Conservation (phyloP, 2,797 vertebrate genomes). For the Glossophaga mutica region DNA sequence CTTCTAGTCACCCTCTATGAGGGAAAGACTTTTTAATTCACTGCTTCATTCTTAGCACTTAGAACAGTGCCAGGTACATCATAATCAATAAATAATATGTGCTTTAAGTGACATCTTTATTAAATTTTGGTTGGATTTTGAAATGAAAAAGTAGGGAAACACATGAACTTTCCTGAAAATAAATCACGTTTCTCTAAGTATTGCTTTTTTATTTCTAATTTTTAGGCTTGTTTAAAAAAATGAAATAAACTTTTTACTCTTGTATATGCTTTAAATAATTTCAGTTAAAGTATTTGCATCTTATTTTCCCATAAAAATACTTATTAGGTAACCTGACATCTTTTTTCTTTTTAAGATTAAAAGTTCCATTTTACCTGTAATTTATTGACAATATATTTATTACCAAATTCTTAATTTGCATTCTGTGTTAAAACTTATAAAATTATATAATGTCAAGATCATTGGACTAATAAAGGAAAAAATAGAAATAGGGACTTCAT, state of each 20-base stretch:
- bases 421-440: background rate
- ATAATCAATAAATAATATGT: background rate
- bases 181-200: background rate
- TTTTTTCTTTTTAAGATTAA: background rate
- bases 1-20: background rate
- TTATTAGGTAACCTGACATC: background rate
- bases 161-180: background rate
- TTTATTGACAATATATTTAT: background rate
- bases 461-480: background rate
- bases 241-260: background rate
- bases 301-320: slow-evolving; percentile 18
- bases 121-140: slow-evolving; percentile 6
- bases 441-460: background rate
- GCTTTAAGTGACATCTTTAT: background rate
- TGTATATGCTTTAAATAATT: background rate
- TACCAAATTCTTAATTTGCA: background rate
- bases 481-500: background rate
- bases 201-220: background rate
- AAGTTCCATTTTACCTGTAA: background rate
- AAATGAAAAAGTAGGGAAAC: background rate
- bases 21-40: background rate
- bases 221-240: background rate
- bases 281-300: background rate
- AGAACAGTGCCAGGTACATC: background rate
- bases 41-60: background rate